phyloP scores from a whole-genome alignment of 2,888 invertebrate species.

The Napeogenes inachia region DNA sequence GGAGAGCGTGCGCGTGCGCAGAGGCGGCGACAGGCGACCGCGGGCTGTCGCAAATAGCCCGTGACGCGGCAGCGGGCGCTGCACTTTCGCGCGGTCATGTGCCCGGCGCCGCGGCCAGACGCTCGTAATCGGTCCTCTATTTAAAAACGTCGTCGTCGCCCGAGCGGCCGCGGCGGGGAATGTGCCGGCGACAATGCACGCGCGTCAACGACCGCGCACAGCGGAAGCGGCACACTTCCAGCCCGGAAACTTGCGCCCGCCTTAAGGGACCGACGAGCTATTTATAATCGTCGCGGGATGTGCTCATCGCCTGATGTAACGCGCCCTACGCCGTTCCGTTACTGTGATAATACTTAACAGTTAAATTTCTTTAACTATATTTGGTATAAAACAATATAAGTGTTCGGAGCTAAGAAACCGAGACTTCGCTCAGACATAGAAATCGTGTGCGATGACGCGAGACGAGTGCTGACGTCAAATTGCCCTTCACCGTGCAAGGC shows the following conservation, averaged over 20 bases:
- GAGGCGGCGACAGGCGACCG: slow-evolving; percentile 28
- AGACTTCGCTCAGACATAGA: slow-evolving; percentile 13
- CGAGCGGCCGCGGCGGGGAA: slow-evolving; percentile 55
- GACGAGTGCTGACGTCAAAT: slow-evolving; percentile 31
- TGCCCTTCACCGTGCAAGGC: slow-evolving; percentile 33
- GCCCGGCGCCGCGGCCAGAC: slow-evolving; percentile 72
- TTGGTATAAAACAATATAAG: background rate
- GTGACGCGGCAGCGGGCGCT: slow-evolving; percentile 70
- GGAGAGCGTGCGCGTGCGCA: slow-evolving; percentile 21
- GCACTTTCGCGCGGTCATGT: slow-evolving; percentile 74
- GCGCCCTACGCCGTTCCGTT: slow-evolving; percentile 33
- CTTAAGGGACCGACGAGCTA: slow-evolving; percentile 70
- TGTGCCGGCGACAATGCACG: slow-evolving; percentile 68
- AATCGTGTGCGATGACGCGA: slow-evolving; percentile 32
- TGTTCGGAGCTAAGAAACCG: slow-evolving; percentile 19
- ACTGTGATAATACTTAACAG: too few species aligned
- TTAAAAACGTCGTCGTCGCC: slow-evolving; percentile 65
- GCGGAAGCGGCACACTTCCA: slow-evolving; percentile 77
- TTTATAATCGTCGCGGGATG: slow-evolving; percentile 63
- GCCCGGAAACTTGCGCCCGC: slow-evolving; percentile 74
- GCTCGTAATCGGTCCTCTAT: slow-evolving; percentile 73
- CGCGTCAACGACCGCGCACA: slow-evolving; percentile 74
- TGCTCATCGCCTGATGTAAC: slow-evolving; percentile 47
- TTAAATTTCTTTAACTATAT: too few species aligned
- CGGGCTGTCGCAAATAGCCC: slow-evolving; percentile 67